A percentile compares a stretch with the other conserved stretches of the same genome.
These are phyloP conservation scores for Ormyrus thymus DNA, from an alignment of 2,888 invertebrate genomes.

Conservation along the genomic window DNA sequence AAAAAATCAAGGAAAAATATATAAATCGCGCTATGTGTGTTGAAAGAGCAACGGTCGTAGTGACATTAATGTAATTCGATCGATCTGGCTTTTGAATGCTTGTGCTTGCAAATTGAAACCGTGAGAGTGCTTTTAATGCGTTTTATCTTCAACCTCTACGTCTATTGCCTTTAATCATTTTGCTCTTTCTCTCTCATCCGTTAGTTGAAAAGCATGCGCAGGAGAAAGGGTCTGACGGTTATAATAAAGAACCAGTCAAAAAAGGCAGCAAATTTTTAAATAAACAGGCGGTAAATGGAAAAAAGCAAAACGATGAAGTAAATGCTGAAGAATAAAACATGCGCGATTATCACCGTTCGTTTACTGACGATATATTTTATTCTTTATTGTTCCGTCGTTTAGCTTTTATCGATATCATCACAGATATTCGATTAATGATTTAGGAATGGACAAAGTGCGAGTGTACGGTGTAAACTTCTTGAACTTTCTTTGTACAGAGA, in stretches of 20 bases:
- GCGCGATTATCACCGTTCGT: conserved; percentile 57
- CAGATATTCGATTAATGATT: conserved; percentile 55
- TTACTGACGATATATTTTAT: conserved; percentile 62
- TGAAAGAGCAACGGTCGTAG: conserved; percentile 44
- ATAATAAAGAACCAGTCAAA: conserved; percentile 45
- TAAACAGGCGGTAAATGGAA: conserved; percentile 30
- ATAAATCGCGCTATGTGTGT: conserved; percentile 50
- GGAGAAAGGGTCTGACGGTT: conserved; percentile 21
- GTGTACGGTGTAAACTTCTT: conserved; percentile 57
- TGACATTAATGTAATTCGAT: conserved; percentile 52
- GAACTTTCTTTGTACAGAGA: conserved; percentile 62
- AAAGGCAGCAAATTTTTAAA: conserved; percentile 50
- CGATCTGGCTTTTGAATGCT: conserved; percentile 55
- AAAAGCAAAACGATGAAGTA: conserved; percentile 41
- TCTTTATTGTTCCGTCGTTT: conserved; percentile 60
- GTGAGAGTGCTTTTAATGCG: conserved; percentile 57
- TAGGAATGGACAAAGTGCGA: conserved; percentile 54
- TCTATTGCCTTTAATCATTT: conserved; percentile 51
- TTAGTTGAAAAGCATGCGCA: conserved; percentile 23
- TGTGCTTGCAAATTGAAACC: conserved; percentile 57
- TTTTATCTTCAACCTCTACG: conserved; percentile 56
- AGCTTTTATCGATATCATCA: conserved; percentile 58
- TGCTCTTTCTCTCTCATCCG: conserved; percentile 46
- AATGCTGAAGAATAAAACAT: conserved; percentile 48
- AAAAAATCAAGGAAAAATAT: conserved; percentile 31